Conservation (phyloP, 2,113 vertebrate species). For the Cichladusa arquata region DNA sequence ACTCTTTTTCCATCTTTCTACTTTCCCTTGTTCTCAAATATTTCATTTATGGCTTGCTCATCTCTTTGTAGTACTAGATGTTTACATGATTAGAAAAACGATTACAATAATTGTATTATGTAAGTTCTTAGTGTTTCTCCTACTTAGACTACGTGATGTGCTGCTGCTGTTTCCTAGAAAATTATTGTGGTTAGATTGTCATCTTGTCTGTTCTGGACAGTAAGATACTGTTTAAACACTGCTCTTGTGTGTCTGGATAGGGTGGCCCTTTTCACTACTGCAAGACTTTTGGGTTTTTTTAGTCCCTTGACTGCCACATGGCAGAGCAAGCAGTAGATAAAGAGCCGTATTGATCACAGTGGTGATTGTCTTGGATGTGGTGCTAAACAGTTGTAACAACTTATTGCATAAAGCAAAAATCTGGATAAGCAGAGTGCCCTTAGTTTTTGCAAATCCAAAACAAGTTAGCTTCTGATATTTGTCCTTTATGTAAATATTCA, state of each 20-base stretch:
- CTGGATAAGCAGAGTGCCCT: background rate
- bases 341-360: slow-evolving; percentile 16
- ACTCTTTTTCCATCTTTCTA: background rate
- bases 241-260: slow-evolving; percentile 7
- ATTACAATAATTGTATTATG: slow-evolving; percentile 60
- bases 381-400: background rate
- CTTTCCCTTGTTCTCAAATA: background rate
- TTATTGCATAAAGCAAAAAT: background rate
- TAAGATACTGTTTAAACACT: slow-evolving; percentile 58
- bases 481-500: background rate
- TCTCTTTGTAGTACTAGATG: slow-evolving; percentile 39
- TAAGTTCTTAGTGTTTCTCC: slow-evolving; percentile 30
- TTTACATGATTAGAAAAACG: slow-evolving; percentile 48
- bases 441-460: background rate
- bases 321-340: slow-evolving; percentile 45
- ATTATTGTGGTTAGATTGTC: slow-evolving; percentile 61
- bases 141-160: background rate
- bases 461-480: background rate
- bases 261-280: slow-evolving; percentile 60
- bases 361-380: background rate
- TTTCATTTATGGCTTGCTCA: slow-evolving; percentile 13
- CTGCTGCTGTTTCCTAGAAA: slow-evolving; percentile 58
- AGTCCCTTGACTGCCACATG: slow-evolving; percentile 61
- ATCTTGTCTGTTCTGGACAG: slow-evolving; percentile 44
- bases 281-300: background rate